Base-by-base conservation (phyloP, 2,888 invertebrate genomes). In the Romanomermis culicivorax region DNA sequence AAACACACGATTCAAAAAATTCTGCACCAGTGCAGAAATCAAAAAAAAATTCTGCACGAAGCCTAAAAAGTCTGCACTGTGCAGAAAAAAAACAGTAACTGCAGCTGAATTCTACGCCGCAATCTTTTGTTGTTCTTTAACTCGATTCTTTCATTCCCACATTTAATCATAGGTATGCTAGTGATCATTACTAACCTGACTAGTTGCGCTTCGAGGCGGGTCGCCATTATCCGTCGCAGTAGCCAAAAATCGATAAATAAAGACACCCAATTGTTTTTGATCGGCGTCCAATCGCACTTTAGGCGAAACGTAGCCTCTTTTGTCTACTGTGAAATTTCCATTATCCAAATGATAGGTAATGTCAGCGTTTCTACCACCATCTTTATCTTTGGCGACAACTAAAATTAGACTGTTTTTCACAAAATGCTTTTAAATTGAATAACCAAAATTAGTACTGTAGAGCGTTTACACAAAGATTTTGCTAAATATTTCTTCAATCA, bases 281-380 rank as follows among this genome's bases (percentile, higher is more conserved):
- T 91, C 91, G 3, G 91, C 91, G 67, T 91, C 91, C 55, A 91
- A 74, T 68, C 87, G 85, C 66, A 85, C 85, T 69, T 85, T 85
- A 68, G 87, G 87, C 52, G 84, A 84, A 60, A 91, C 88, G 54
- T 87, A 83, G 42, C 91, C 91, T 66, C 89, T 87, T 63, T 85
- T 82, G 74, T 91, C 89, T 64, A 95, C 88, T 71, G 85, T 84
- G 72, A 97, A 95, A 74, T 91, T 88, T 69, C 85, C 84, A 43
- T 88, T 85, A 64, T 83, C 86, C 64, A 91, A 74, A 47, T 85
- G 83, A 70, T 89, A 91, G 20, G 85, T 80, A 66, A 91, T 88
- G 55, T 86, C 87, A 26, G 91, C 89, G 71, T 95, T 95, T 70
- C 85, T 85, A 68, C 91, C 91, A 36, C 88, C 87, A 75, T 93